Base-by-base conservation (phyloP, 2,113 vertebrate genomes). In the Sarotherodon lohbergeri region DNA sequence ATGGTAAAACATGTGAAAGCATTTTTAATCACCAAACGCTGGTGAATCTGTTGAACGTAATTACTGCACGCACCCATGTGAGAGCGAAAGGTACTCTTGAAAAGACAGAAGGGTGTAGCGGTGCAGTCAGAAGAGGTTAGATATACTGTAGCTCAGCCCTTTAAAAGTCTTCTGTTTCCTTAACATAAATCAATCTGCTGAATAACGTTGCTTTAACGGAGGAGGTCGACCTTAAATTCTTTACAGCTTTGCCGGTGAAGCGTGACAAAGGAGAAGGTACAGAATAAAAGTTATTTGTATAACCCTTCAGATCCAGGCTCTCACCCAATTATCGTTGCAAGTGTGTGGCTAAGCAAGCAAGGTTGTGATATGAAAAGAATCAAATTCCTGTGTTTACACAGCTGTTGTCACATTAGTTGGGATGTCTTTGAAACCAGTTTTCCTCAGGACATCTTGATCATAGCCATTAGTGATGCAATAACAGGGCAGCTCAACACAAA, bases 1-100 rank as follows among this genome's bases (percentile, higher is more conserved):
- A 48, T 81, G 83, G 90, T 88, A 63, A 80, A 91, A 94, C 94
- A 95, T 93, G 92, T 94, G 93, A 95, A 91, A 95, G 85, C 86
- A 87, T 88, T 95, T 95, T 71, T 68, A 86, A 91, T 91, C 87
- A 90, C 88, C 27, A 86, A 91, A 88, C 39, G 71, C 76, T 22
- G 84, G 34, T 50, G 86, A 86, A 80, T 57, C n/a, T 78, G 82
- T 63, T 87, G 34, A 68, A 89, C 63, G 46, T 93, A 93, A 94
- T 90, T 87, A 86, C 80, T 7, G 56, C 3, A 59, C 24, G 13
- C 36, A 82, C 82, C 80, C 79, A 24, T 4, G 41, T 83, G 80
- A 79, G 73, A 88, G 79, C 3, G 48, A 91, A 91, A 61, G 85
- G 22, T 22, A 88, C 90, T 82, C 79, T 50, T 2, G 10, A 80